phyloP scores from a whole-genome alignment of 2,888 invertebrate species.

The Elmis aenea region DNA sequence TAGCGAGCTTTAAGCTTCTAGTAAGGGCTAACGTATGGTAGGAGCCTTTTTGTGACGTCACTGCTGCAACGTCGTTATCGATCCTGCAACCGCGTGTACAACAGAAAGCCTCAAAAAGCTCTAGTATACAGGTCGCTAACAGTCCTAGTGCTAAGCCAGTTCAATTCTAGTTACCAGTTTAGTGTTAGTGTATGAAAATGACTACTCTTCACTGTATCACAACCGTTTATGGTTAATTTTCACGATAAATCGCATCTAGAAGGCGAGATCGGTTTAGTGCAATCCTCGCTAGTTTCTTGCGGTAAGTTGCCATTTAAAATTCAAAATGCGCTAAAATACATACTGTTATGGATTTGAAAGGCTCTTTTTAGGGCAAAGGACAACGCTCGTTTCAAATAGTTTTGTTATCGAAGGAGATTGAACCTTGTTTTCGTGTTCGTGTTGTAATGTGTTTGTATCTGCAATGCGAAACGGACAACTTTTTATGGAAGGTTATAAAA shows the following conservation, averaged over 20 bases:
- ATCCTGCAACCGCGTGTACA: conserved; percentile 43
- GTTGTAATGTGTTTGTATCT: conserved; percentile 27
- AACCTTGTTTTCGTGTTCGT: too few species aligned
- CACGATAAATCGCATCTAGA: neutral
- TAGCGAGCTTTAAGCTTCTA: conserved; percentile 16
- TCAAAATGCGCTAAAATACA: too few species aligned
- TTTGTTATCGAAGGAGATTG: too few species aligned
- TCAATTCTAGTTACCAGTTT: conserved; percentile 8
- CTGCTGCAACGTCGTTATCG: conserved; percentile 48
- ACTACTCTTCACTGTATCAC: too few species aligned
- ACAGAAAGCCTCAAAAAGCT: conserved; percentile 35
- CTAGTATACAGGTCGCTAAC: conserved; percentile 26
- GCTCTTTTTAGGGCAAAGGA: too few species aligned
- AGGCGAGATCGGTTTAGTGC: conserved; percentile 9
- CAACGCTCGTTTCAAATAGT: too few species aligned
- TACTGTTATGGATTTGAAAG: too few species aligned
- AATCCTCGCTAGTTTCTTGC: conserved; percentile 33
- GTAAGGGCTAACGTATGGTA: conserved; percentile 10
- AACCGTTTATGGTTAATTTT: conserved; percentile 6
- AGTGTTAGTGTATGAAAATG: conserved; percentile 8
- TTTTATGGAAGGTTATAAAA: conserved; percentile 14
- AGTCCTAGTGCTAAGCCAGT: conserved; percentile 23
- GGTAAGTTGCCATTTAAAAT: conserved; percentile 30
- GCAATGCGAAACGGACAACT: conserved; percentile 29
- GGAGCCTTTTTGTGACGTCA: conserved; percentile 41